Evolutionary conservation across 2,113 vertebrate genomes (phyloP).

Genomic region (Colossoma macropomum): DNA sequence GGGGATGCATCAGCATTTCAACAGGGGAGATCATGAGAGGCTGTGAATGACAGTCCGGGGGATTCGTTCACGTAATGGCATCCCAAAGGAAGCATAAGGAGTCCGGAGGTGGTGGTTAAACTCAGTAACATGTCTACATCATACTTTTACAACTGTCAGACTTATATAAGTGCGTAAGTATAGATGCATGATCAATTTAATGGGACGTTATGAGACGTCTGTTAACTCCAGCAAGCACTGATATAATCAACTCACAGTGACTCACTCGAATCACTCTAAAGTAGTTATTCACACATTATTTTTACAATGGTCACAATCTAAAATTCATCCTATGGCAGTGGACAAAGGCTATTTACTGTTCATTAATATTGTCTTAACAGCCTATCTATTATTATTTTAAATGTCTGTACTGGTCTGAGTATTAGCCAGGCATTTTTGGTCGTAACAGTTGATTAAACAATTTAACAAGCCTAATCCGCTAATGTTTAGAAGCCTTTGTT

Average conservation of each 20-base stretch:
- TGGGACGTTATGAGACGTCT: neutral
- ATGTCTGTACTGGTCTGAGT: no score
- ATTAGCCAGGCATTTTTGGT: no score
- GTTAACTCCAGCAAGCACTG: neutral
- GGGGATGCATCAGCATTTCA: conserved; percentile 19
- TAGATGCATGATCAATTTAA: neutral
- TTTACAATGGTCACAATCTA: neutral
- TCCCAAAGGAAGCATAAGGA: conserved; percentile 28
- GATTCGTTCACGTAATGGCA: neutral
- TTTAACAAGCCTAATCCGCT: no score
- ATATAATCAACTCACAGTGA: neutral
- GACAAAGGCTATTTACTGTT: no score
- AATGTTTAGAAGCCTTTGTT: no score
- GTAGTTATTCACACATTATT: neutral
- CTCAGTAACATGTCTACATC: neutral
- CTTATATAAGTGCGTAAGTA: neutral
- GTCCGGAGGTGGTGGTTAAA: conserved; percentile 82
- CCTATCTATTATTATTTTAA: no score
- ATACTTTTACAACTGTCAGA: neutral
- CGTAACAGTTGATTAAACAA: no score
- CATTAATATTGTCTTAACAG: no score
- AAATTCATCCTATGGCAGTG: neutral
- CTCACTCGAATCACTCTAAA: neutral
- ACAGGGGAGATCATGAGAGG: conserved; percentile 13
- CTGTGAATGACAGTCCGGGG: conserved; percentile 11